A percentile compares a stretch with the other conserved stretches of the same genome.
Conservation (phyloP, 2,888 invertebrate species). For the Nephrotoma flavescens region DNA sequence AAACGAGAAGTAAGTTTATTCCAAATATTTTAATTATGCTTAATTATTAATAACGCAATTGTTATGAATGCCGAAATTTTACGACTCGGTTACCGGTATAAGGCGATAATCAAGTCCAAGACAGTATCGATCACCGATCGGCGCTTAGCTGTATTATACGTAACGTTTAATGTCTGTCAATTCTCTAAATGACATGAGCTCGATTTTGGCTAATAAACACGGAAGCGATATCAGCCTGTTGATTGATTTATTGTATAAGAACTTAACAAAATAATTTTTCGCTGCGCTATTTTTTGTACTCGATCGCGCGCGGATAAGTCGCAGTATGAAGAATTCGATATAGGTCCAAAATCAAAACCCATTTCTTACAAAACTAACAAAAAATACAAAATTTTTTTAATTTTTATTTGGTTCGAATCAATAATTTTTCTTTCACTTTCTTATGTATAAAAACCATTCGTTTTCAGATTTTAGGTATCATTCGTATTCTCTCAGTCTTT, state of each 20-base stretch:
- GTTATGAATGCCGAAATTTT: too few relatives aligned
- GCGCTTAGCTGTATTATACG: too few relatives aligned
- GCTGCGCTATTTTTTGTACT: neutral
- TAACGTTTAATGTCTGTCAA: neutral
- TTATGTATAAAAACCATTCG: neutral
- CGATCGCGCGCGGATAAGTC: neutral
- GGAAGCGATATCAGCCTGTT: neutral
- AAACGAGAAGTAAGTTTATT: too few relatives aligned
- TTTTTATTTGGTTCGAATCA: neutral
- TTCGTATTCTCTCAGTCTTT: neutral
- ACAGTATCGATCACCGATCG: too few relatives aligned
- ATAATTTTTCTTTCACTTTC: neutral
- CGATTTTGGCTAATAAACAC: neutral
- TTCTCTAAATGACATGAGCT: neutral
- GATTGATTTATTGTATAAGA: neutral
- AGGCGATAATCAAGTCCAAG: too few relatives aligned
- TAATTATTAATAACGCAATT: too few relatives aligned
- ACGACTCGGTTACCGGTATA: too few relatives aligned
- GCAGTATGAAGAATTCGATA: neutral
- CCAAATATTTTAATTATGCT: too few relatives aligned
- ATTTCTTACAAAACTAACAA: neutral
- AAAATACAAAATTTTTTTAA: neutral
- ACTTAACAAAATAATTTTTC: neutral
- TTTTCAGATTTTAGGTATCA: neutral
- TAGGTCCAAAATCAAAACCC: neutral